Base-by-base conservation (phyloP, 2,888 invertebrate species). In the Melikaiella ostensackeni region DNA sequence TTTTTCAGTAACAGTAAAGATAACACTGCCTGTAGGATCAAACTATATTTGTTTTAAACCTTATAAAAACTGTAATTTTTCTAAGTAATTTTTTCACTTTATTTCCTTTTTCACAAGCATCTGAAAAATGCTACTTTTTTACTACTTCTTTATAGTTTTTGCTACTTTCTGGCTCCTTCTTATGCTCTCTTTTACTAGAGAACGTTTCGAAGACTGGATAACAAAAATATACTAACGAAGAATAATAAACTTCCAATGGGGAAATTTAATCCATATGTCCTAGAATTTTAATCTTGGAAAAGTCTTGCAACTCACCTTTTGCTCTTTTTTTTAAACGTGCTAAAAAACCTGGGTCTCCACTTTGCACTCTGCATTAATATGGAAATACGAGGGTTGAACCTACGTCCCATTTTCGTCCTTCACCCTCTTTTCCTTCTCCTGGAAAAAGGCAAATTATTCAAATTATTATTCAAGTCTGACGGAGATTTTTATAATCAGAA, bases 391-490 rank as follows among this genome's bases (percentile, higher is more conserved):
- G 57, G 57, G 16, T 5, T 59, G 27, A 59, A 27, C 27, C 57
- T 59, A 24, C 13, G 24, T 59, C 57, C 57, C 57, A 27, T 59
- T 59, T 59, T 59, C 16, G 24, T 59, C 27, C 24, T 59, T 27
- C 27, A 59, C 16, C 27, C 57, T 24, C 24, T 59, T 11, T 27
- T 59, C 27, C 57, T 24, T 27, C 27, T 27, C 9, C 11, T 27
- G 11, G 27, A 27, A 59, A 27, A 59, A 24, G 27, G 57, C 11
- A 59, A 59, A 59, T 59, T 59, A 59, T 59, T 59, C 57, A 59
- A 59, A 59, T 59, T 59, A 59, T 59, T 27, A 59, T 59, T 59
- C 57, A 59, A 27, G 57, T 59, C 57, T 24, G 57, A 59, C 57
- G 27, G 27, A 27, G 24, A 59, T 59, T 59, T 16, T 27, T 59